Conservation (phyloP, 1,140 invertebrate species). For the Theocolax elegans region DNA sequence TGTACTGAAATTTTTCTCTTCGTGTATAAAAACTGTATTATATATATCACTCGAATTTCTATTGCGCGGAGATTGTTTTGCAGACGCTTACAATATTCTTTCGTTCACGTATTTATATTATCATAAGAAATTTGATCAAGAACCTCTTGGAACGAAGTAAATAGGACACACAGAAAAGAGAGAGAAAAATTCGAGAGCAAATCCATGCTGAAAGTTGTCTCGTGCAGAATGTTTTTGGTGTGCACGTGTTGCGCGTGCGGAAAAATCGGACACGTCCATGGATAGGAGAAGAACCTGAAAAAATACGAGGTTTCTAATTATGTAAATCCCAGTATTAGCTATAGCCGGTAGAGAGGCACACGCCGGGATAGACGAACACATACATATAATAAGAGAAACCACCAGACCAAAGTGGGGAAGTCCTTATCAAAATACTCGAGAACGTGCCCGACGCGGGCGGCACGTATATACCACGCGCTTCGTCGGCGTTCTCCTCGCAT, state of each 20-base stretch:
- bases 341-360: no score
- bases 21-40: no score
- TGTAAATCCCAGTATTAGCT: constrained; percentile 59
- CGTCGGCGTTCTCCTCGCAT: background rate
- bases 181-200: no score
- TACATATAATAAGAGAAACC: background rate
- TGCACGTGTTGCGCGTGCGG: constrained; percentile 48
- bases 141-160: no score
- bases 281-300: constrained; percentile 47
- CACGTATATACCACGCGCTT: constrained; percentile 43
- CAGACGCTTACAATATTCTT: no score
- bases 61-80: no score
- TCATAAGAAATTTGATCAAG: no score
- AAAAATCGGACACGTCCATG: background rate
- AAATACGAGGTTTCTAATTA: constrained; percentile 61
- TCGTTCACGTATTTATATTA: no score
- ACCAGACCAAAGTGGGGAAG: constrained; percentile 28
- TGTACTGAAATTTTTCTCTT: no score
- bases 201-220: no score
- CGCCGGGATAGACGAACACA: constrained; percentile 31
- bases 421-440: constrained; percentile 61
- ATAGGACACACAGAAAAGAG: no score
- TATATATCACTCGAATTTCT: no score
- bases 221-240: constrained; percentile 47
- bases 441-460: constrained; percentile 47